Base-by-base conservation (phyloP, 2,113 vertebrate species). In the Prunella himalayana region DNA sequence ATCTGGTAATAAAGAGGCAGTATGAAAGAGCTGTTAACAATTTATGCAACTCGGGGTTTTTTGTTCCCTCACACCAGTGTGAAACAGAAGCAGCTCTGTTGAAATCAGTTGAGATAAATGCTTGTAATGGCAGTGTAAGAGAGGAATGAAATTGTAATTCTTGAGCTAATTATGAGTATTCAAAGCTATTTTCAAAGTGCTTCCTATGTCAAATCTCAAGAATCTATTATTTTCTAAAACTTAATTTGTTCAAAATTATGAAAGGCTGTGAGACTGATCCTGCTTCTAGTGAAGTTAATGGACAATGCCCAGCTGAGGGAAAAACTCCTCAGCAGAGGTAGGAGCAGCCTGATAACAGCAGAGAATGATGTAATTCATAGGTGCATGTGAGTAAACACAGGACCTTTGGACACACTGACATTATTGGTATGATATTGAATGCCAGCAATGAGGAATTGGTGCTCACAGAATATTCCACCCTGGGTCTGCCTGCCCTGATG, bases 1-100 rank as follows among this genome's bases (percentile, higher is more conserved):
- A 83, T 92, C 93, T 94, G 83, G 94, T 33, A 96, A 96, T 92
- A 96, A 92, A 92, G 64, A 96, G 42, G 44, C 88, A 91, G 65
- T 57, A 73, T 56, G 93, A 77, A 59, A 88, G 80, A 82, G 16
- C 61, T 73, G 88, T 89, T 95, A 96, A 91, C 27, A 94, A 88
- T 94, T 90, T 86, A 78, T 78, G 73, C 59, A 76, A 39, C 61
- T 76, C 27, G 28, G 3, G 17, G 4, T 39, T 87, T 66, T 66
- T 76, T 72, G 51, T 89, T 90, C 41, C 15, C 23, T 92, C 22
- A 30, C 22, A 60, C 23, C 30, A 70, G 39, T 39, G 24, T 80
- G 86, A 94, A 91, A 86, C 70, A 85, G 78, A 82, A 90, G n/a
- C 47, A 86, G 78, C 45, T 86, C 72, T 30, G 57, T 44, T 78